phyloP scores from a whole-genome alignment of 2,797 vertebrate species.

The Thaleichthys pacificus region DNA sequence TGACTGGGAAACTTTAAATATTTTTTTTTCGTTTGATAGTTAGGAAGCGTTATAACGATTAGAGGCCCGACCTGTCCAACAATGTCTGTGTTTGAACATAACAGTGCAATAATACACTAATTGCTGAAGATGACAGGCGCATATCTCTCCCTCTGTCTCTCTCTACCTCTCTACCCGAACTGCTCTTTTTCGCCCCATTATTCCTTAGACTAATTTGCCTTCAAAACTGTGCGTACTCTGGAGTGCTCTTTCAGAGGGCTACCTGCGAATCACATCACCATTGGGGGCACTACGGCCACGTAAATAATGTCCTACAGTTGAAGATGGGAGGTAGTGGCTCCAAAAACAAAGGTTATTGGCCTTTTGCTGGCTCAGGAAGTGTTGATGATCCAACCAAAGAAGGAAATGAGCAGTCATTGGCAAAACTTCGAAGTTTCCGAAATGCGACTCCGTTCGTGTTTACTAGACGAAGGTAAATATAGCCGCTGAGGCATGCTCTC shows the following conservation, averaged over 20 bases:
- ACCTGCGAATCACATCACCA: slow-evolving; percentile 47
- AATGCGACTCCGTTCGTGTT: slow-evolving; percentile 90
- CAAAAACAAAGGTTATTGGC: slow-evolving; percentile 92
- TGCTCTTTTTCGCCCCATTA: too few species aligned
- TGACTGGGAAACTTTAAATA: too few species aligned
- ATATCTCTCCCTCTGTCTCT: too few species aligned
- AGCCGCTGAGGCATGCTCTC: neutral
- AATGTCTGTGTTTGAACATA: too few species aligned
- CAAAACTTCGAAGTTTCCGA: slow-evolving; percentile 76
- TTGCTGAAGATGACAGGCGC: too few species aligned
- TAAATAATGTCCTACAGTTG: slow-evolving; percentile 82
- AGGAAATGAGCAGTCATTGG: slow-evolving; percentile 81
- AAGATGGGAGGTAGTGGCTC: slow-evolving; percentile 93
- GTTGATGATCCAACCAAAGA: slow-evolving; percentile 78
- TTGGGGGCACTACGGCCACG: slow-evolving; percentile 58
- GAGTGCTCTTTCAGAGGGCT: slow-evolving; percentile 22
- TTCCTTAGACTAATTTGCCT: slow-evolving; percentile 5
- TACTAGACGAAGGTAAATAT: slow-evolving; percentile 86
- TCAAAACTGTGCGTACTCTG: slow-evolving; percentile 19
- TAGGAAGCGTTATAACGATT: too few species aligned
- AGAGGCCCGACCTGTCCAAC: too few species aligned
- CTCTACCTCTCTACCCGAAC: too few species aligned
- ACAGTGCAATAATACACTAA: too few species aligned
- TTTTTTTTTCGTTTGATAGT: too few species aligned
- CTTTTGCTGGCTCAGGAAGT: slow-evolving; percentile 83